A percentile compares a stretch with the other conserved stretches of the same genome.
These are phyloP conservation scores for Tinea pellionella DNA, from an alignment of 2,888 invertebrate species.

Conservation along the genomic window DNA sequence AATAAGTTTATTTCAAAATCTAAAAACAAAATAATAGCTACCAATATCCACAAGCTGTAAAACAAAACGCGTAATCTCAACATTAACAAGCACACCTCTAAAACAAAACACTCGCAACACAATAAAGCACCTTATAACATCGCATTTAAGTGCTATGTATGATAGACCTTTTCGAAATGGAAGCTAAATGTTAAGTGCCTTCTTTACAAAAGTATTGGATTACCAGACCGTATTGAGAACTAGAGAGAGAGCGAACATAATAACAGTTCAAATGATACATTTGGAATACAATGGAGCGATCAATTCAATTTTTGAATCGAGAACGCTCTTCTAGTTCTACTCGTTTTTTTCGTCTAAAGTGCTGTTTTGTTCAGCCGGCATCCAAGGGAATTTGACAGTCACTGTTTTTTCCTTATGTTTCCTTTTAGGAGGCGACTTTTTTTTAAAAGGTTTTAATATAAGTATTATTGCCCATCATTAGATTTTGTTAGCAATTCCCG, in stretches of 20 bases:
- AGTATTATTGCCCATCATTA: background rate
- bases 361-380: conserved; percentile 68
- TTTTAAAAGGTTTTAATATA: background rate
- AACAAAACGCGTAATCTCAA: conserved; percentile 5
- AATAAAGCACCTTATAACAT: conserved; percentile 10
- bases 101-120: background rate
- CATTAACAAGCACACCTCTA: background rate
- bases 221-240: conserved; percentile 60
- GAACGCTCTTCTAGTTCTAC: conserved; percentile 64
- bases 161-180: conserved; percentile 10
- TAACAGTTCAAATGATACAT: conserved; percentile 71
- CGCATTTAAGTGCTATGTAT: conserved; percentile 1
- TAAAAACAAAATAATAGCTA: background rate
- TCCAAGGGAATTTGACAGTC: conserved; percentile 66
- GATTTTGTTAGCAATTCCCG: background rate
- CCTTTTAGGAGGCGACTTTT: conserved; percentile 29
- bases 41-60: conserved; percentile 3
- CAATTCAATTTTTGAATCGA: conserved; percentile 71
- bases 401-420: conserved; percentile 60
- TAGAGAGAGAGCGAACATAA: conserved; percentile 58
- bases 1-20: too few relatives aligned
- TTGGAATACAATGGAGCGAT: conserved; percentile 70
- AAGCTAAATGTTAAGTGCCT: conserved; percentile 53
- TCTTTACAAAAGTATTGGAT: conserved; percentile 69
- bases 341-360: conserved; percentile 61